phyloP scores from a whole-genome alignment of 2,797 vertebrate genomes.

The Denticeps clupeoides region DNA sequence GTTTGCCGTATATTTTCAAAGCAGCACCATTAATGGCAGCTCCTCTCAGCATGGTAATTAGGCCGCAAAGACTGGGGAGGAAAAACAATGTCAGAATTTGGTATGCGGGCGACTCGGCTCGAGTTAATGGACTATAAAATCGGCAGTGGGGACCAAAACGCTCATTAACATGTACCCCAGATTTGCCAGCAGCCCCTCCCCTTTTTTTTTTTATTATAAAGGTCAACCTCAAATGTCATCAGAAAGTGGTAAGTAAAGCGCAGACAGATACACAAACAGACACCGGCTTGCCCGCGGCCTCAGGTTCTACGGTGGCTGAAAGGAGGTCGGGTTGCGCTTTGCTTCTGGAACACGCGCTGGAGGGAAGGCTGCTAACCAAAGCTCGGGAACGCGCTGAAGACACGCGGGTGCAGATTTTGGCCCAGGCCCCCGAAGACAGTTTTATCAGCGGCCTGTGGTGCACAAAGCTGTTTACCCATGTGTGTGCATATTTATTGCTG shows the following conservation, averaged over 20 bases:
- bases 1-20: constrained; percentile 48
- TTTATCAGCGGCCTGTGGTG: no score
- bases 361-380: no score
- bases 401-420: no score
- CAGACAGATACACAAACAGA: constrained; percentile 36
- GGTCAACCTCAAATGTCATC: constrained; percentile 69
- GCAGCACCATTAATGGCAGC: constrained; percentile 49
- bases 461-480: no score
- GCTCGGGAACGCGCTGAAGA: no score
- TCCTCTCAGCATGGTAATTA: constrained; percentile 64
- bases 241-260: constrained; percentile 55
- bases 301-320: no score
- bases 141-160: constrained; percentile 63
- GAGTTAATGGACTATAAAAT: constrained; percentile 83
- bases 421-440: no score
- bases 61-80: constrained; percentile 45
- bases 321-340: no score
- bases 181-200: constrained; percentile 17
- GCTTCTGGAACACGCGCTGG: no score
- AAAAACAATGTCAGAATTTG: constrained; percentile 56
- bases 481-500: no score
- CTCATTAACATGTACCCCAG: constrained; percentile 62
- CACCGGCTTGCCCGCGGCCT: no score
- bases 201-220: constrained; percentile 56
- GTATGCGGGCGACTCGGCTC: constrained; percentile 63